phyloP scores from a whole-genome alignment of 2,113 vertebrate genomes.

The Spea bombifrons region DNA sequence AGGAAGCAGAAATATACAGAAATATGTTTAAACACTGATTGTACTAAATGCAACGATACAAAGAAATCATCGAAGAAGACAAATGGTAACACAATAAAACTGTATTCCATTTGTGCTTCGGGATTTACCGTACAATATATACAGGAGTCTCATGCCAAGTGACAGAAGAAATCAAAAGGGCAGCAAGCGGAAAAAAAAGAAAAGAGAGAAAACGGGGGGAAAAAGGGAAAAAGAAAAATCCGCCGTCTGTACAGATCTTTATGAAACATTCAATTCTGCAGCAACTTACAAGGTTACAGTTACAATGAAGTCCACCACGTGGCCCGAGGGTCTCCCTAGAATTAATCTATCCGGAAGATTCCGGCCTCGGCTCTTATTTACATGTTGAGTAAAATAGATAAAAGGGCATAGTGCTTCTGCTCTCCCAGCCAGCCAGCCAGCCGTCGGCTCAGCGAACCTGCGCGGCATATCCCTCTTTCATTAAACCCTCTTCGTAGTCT shows the following conservation, averaged over 20 bases:
- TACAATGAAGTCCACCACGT: constrained; percentile 59
- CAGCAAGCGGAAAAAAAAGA: constrained; percentile 64
- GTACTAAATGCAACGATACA: constrained; percentile 80
- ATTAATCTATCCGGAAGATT: constrained; percentile 84
- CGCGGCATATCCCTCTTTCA: constrained; percentile 96
- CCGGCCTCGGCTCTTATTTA: constrained; percentile 72
- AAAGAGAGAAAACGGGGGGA: constrained; percentile 76
- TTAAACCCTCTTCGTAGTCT: constrained; percentile 97
- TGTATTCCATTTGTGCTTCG: constrained; percentile 99
- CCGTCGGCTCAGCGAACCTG: constrained; percentile 86
- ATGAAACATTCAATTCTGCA: constrained; percentile 76
- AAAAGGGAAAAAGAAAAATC: constrained; percentile 62
- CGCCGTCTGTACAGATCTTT: constrained; percentile 74
- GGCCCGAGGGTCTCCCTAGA: constrained; percentile 72
- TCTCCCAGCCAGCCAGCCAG: constrained; percentile 45
- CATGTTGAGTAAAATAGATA: constrained; percentile 71
- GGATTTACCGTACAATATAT: constrained; percentile 97
- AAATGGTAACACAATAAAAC: constrained; percentile 97
- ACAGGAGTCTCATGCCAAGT: constrained; percentile 94
- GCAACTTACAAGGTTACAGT: constrained; percentile 72
- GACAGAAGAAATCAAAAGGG: constrained; percentile 69
- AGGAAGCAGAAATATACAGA: constrained; percentile 76
- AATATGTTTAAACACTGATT: constrained; percentile 73
- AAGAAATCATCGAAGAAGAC: constrained; percentile 73
- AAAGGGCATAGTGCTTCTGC: constrained; percentile 77